These are phyloP conservation scores for Rhamphomyia laevipes DNA, from an alignment of 2,888 invertebrate genomes.

Conservation along the genomic window DNA sequence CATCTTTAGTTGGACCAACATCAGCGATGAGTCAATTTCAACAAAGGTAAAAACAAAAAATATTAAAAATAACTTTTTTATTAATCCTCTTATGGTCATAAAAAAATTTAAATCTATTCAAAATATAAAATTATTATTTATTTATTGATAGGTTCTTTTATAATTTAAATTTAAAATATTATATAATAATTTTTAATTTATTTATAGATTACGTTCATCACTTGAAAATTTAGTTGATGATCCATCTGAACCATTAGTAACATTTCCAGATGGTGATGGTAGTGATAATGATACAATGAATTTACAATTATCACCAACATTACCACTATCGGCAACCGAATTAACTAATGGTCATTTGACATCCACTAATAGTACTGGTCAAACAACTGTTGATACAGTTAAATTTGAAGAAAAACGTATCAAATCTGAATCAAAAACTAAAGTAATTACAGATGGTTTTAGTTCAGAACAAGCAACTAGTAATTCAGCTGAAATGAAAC, in stretches of 20 bases:
- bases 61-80: neutral
- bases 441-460: constrained; percentile 70
- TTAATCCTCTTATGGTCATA: too few relatives aligned
- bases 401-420: constrained; percentile 77
- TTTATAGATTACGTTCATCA: constrained; percentile 53
- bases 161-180: constrained; percentile 22
- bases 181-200: neutral
- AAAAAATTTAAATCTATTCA: constrained; percentile 10
- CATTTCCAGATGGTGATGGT: constrained; percentile 64
- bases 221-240: constrained; percentile 70
- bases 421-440: constrained; percentile 64
- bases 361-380: constrained; percentile 26
- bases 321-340: constrained; percentile 30
- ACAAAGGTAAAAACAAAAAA: constrained; percentile 10
- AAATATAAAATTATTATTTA: constrained; percentile 20
- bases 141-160: constrained; percentile 29
- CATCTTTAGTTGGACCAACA: constrained; percentile 9
- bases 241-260: constrained; percentile 57
- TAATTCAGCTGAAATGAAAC: constrained; percentile 57
- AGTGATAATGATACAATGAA: constrained; percentile 45
- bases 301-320: constrained; percentile 32
- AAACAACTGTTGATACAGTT: constrained; percentile 41
- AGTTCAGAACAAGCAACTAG: constrained; percentile 64
- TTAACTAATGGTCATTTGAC: constrained; percentile 37
- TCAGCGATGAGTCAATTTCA: constrained; percentile 16